phyloP scores from a whole-genome alignment of 2,113 vertebrate species.

The Vireo altiloquus region DNA sequence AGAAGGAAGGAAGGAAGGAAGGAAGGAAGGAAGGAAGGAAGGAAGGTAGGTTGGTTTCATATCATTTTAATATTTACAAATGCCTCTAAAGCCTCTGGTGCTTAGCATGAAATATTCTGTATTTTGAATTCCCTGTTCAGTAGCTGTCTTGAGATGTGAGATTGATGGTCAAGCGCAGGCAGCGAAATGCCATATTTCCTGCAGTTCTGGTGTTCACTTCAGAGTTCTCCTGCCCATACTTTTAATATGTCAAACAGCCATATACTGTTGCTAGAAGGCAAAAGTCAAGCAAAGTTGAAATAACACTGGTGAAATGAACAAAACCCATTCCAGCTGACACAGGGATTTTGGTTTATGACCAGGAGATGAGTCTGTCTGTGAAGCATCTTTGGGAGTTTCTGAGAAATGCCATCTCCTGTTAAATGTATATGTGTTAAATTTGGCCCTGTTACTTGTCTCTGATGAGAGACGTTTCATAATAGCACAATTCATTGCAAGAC shows the following conservation, averaged over 20 bases:
- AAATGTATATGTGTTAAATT: not conserved
- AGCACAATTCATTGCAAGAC: not conserved
- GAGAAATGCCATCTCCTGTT: not conserved
- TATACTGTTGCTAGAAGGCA: not conserved
- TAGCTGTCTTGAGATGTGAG: not conserved
- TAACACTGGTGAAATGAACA: not conserved
- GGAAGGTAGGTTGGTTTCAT: no score
- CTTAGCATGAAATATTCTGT: not conserved
- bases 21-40: no score
- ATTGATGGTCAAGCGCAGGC: not conserved
- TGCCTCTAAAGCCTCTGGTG: not conserved
- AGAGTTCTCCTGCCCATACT: not conserved
- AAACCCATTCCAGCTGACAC: not conserved
- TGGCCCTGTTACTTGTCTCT: not conserved
- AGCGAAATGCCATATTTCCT: not conserved
- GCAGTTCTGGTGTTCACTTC: not conserved
- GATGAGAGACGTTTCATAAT: not conserved
- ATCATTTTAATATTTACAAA: not conserved
- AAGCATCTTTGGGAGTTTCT: not conserved
- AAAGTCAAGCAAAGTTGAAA: not conserved
- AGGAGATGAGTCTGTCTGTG: not conserved
- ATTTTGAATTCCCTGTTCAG: not conserved
- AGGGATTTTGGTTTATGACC: not conserved
- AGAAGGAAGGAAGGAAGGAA: not conserved
- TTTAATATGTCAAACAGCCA: not conserved